Percentiles rank a stretch among this genome's conserved stretches.
Conservation (phyloP, 2,888 invertebrate species). For the Cheiracanthium punctorium region DNA sequence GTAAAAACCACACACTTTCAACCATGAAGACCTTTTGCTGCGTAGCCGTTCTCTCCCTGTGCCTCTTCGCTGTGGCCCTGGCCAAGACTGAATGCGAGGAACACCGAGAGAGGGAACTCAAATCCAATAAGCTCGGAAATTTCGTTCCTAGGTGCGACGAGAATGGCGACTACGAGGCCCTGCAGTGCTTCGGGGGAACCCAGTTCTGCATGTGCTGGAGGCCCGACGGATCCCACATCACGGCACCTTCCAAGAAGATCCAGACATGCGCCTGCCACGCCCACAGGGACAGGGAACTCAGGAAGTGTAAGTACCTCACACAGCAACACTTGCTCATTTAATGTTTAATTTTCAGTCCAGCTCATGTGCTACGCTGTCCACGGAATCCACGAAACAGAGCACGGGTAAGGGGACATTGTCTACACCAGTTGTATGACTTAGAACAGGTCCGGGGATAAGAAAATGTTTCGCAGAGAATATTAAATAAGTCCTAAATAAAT, state of each 20-base stretch:
- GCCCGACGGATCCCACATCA: constrained; percentile 18
- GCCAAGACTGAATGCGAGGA: constrained; percentile 29
- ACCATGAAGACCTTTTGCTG: background rate
- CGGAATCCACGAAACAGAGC: no score
- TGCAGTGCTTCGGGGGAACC: constrained; percentile 36
- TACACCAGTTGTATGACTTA: no score
- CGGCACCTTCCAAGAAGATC: background rate
- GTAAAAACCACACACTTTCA: no score
- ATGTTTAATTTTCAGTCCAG: no score
- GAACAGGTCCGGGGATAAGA: no score
- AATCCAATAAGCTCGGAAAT: background rate
- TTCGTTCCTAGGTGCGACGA: constrained; percentile 18
- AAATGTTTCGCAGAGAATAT: no score
- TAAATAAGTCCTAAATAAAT: no score
- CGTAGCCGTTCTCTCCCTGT: background rate
- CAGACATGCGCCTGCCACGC: constrained; percentile 26
- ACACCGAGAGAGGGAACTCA: background rate
- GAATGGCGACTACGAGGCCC: constrained; percentile 16
- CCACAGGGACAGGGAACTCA: constrained; percentile 6
- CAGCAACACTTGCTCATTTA: no score
- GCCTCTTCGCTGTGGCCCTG: background rate
- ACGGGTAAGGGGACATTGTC: no score
- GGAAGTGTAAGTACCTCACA: constrained; percentile 5
- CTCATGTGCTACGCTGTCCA: no score
- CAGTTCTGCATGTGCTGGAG: constrained; percentile 38